Base-by-base conservation (phyloP, 2,113 vertebrate genomes). In the Reinhardtius hippoglossoides region DNA sequence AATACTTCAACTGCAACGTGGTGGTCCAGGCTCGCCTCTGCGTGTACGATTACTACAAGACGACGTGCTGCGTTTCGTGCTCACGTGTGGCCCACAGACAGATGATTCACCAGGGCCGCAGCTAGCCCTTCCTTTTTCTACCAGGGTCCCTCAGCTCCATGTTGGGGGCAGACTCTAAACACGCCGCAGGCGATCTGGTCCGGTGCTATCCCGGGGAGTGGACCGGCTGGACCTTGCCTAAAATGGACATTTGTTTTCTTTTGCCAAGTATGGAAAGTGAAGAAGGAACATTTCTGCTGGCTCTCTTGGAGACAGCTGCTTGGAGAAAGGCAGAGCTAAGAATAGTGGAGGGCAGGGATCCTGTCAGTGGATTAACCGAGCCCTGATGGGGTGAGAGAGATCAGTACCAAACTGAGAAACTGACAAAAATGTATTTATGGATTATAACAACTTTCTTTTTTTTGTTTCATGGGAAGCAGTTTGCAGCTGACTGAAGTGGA, bases 1-100 rank as follows among this genome's bases (percentile, higher is more conserved):
- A 97, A 79, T 97, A 98, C 90, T 98, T 96, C 92, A 98, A 99
- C 88, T 99, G 98, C 93, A 98, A 98, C 0, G 97, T 99, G 91
- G 98, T 99, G 87, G 97, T 98, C 9, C 98, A 98, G 90, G 98
- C 98, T 3, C 95, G 97, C 10, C 96, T 99, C 24, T 99, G 98
- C 0, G 97, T 99, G 76, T 99, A 98, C 74, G 95, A 95, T 79
- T 99, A 99, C 67, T 98, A 99, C 94, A 95, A 96, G 92, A 95
- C 91, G 0, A 95, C 96, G 4, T 99, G 97, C 82, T 99, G 98
- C 0, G 96, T 95, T 0, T 98, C 98, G 0, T 99, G 98, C 42
- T 92, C 92, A 0, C 95, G 95, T 0, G 95, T 93, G 81, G 93
- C 95, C 16, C 95, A 91, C 85, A 94, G 94, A 87, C 95, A 94